Base-by-base conservation (phyloP, 2,113 vertebrate genomes). In the Kryptolebias marmoratus region DNA sequence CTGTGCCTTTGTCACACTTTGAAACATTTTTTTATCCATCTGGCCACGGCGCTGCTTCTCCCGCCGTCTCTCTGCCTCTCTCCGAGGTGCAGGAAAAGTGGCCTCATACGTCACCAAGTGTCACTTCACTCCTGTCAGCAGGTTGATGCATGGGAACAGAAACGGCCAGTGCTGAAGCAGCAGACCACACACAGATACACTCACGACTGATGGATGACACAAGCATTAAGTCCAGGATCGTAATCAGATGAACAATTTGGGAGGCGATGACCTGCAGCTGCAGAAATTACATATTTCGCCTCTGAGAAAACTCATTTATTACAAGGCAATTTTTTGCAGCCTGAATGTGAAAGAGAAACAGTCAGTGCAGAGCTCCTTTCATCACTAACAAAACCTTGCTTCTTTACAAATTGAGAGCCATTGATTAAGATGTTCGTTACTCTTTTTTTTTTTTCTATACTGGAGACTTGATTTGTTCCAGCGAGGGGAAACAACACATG, bases 111-210 rank as follows among this genome's bases (percentile, higher is more conserved):
- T 90, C 89, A 85, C 71, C 64, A 54, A 66, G 73, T 61, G 73
- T 88, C 85, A 82, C 73, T 79, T 84, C 71, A 74, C 56, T 62
- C 79, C 69, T 87, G 89, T 88, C 89, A 75, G 71, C 60, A 68
- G 58, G 68, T 66, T 90, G 89, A 91, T 88, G 86, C 74, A 90
- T 81, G 83, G 81, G 78, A 68, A 22, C 48, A 7, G 6, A 61
- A 82, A 75, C 77, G 85, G 84, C 73, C 83, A 75, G 73, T 85
- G 87, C 86, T 92, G 91, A 90, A 86, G 77, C 87, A 88, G 89
- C 84, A 87, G 83, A 84, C 87, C 79, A 86, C 86, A 82, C 86
- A 79, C 73, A 64, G 13, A 55, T 11, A 16, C 60, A 80, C n/a
- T 31, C 71, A 73, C 58, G 81, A 80, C 69, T 85, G 88, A 90